Percentiles rank a stretch among this genome's conserved stretches.
phyloP scores from a whole-genome alignment of 2,797 vertebrate species.

The Eulemur rubriventer region DNA sequence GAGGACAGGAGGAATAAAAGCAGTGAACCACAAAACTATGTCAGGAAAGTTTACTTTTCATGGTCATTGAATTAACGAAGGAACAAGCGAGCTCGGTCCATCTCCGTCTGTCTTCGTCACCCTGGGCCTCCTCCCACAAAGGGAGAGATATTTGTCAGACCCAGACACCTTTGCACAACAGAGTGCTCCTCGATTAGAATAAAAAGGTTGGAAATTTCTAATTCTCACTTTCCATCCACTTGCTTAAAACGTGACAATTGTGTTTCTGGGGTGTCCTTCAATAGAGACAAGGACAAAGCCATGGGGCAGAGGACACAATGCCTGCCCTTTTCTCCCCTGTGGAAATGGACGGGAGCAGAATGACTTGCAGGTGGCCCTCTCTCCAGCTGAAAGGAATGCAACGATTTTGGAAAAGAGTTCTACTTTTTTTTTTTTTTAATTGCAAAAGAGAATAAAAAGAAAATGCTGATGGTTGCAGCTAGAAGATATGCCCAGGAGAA shows the following conservation, averaged over 20 bases:
- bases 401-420: background rate
- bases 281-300: constrained; percentile 68
- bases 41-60: constrained; percentile 74
- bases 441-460: constrained; percentile 49
- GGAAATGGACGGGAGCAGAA: background rate
- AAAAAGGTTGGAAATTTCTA: constrained; percentile 1
- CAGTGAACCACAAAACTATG: constrained; percentile 65
- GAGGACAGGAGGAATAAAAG: constrained; percentile 45
- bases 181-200: background rate
- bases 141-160: background rate
- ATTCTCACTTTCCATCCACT: constrained; percentile 34
- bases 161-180: background rate
- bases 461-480: constrained; percentile 70
- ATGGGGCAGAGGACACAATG: constrained; percentile 54
- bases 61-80: constrained; percentile 64
- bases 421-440: background rate
- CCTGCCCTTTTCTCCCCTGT: constrained; percentile 53
- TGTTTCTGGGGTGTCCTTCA: constrained; percentile 73
- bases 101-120: background rate
- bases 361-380: constrained; percentile 67
- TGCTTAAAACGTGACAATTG: constrained; percentile 68
- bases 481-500: constrained; percentile 68
- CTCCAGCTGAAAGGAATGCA: constrained; percentile 63
- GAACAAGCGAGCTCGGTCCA: background rate
- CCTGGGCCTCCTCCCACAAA: background rate